Base-by-base conservation (phyloP, 2,888 invertebrate genomes). In the Rhopalosiphum nymphaeae region DNA sequence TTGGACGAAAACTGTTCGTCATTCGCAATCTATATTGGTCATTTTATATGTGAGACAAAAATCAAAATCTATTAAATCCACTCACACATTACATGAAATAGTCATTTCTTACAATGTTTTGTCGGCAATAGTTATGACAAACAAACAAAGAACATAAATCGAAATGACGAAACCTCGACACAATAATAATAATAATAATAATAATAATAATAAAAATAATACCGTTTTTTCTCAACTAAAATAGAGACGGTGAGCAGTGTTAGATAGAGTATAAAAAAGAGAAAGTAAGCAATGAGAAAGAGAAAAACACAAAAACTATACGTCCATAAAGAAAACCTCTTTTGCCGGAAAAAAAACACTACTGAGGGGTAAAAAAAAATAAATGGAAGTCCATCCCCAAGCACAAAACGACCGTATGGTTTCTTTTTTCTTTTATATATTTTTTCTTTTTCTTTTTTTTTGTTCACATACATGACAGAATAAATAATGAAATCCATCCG, bases 401-500 rank as follows among this genome's bases (percentile, higher is more conserved):
- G 85, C 89, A 94, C 90, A 86, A 86, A 85, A 90, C 93, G 85
- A 94, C 93, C 93, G 89, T 90, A 89, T 56, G 85, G 93, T 86
- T 93, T 90, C 46, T 85, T 90, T 93, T 78, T 84, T 56, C 36
- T 84, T 93, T 53, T 88, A 78, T 93, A 11, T 67, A 67, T 67
- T 78, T 78, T 78, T 78, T 67, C 36, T 78, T 78, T 78, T 67
- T 78, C 46, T 91, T 56, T 91, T 91, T 36, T 42, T n/a, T 56
- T 84, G 36, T 90, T 61, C 90, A 86, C 90, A 90, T 57, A 85
- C 93, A 61, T 49, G 93, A 94, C 93, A 94, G 93, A 90, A 94
- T 94, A 94, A 94, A 94, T 94, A 94, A 94, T 94, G 90, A 90
- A 94, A 94, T 90, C 90, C 93, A 86, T 90, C 85, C 61, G 90